These are phyloP conservation scores for Cyrtodaria siliqua DNA, from an alignment of 2,888 invertebrate genomes.

Conservation along the genomic window DNA sequence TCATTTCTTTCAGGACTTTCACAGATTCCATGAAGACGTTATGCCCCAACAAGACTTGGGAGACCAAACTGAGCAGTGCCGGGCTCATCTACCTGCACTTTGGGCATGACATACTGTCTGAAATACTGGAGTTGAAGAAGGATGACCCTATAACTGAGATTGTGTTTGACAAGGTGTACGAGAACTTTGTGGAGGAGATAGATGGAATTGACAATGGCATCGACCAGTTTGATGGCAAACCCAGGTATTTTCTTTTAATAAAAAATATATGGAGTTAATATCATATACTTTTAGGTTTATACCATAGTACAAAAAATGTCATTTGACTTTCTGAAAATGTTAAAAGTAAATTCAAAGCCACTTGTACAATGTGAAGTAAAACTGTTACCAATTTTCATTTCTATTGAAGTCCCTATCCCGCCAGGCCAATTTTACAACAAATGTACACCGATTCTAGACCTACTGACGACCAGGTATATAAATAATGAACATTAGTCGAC, in stretches of 20 bases:
- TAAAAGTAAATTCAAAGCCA: no score
- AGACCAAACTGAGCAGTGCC: constrained; percentile 95
- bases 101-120: constrained; percentile 90
- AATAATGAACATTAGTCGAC: no score
- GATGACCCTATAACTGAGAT: constrained; percentile 77
- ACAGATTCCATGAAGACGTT: constrained; percentile 85
- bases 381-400: no score
- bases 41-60: constrained; percentile 81
- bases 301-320: no score
- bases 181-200: constrained; percentile 95
- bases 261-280: no score
- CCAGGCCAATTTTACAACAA: no score
- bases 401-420: no score
- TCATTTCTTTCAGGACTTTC: constrained; percentile 84
- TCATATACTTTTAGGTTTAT: no score
- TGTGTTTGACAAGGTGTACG: constrained; percentile 90
- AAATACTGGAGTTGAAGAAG: constrained; percentile 66
- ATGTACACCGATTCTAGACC: no score
- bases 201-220: constrained; percentile 99
- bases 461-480: no score
- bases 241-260: constrained; percentile 80
- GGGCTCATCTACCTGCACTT: constrained; percentile 96
- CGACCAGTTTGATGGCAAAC: constrained; percentile 90
- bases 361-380: no score
- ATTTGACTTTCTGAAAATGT: no score